Evolutionary conservation across 2,113 vertebrate genomes (phyloP).

Genomic region (Cinclus mexicanus): DNA sequence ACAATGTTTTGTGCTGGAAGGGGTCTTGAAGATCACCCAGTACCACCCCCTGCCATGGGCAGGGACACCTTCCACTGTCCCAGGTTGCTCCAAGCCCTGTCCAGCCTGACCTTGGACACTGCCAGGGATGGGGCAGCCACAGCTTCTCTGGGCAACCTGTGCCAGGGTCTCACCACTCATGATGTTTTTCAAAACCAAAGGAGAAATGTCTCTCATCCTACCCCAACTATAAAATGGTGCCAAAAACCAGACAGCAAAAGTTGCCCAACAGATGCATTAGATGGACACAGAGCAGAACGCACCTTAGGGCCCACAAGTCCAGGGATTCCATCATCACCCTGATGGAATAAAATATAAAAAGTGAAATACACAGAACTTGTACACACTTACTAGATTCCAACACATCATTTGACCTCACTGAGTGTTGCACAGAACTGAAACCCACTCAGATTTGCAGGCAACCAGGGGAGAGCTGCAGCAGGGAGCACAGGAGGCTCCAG

Average conservation of each 20-base stretch:
- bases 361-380: background rate
- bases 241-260: background rate
- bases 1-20: background rate
- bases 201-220: background rate
- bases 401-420: background rate
- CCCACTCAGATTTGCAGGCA: background rate
- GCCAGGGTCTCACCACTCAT: no score
- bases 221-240: background rate
- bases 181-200: background rate
- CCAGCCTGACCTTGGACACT: background rate
- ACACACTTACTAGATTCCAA: background rate
- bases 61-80: rapidly evolving
- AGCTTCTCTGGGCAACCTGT: background rate
- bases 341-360: background rate
- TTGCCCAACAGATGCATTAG: background rate
- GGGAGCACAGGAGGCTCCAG: background rate
- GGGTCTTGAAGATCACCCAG: background rate
- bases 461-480: background rate
- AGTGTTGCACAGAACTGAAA: background rate
- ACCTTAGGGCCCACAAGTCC: conserved; percentile 84
- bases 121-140: background rate
- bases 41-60: background rate
- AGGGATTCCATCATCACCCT: conserved; percentile 86
- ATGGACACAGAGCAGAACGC: background rate
- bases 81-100: background rate